Conservation (phyloP, 2,113 vertebrate genomes). For the Misgurnus mizolepis region DNA sequence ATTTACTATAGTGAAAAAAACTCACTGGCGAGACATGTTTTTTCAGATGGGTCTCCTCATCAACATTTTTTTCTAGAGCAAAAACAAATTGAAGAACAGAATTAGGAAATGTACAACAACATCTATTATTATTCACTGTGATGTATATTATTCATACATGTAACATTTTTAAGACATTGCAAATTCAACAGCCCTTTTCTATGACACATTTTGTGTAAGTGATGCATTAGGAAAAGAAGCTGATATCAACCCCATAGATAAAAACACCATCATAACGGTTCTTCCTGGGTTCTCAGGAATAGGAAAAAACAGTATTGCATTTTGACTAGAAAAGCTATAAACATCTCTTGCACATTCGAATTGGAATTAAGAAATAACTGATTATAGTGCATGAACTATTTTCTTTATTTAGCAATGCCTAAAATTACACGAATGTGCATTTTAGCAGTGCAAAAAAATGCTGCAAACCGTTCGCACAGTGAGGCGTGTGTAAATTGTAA, state of each 20-base stretch:
- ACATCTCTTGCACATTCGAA: too few species aligned
- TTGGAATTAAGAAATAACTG: neutral
- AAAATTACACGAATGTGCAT: neutral
- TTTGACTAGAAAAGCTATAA: neutral
- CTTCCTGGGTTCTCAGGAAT: too few species aligned
- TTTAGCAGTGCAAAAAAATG: neutral
- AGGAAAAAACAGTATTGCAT: neutral
- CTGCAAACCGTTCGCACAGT: neutral
- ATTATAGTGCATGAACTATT: neutral
- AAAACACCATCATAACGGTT: too few species aligned
- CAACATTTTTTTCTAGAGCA: constrained; percentile 28
- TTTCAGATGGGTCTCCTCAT: neutral
- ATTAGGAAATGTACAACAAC: neutral
- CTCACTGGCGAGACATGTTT: constrained; percentile 47
- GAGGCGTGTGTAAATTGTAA: neutral
- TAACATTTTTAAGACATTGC: too few species aligned
- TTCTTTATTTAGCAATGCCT: neutral
- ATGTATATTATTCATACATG: too few species aligned
- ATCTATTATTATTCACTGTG: neutral
- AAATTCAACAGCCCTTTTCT: too few species aligned
- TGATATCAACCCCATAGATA: too few species aligned
- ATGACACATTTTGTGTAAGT: too few species aligned
- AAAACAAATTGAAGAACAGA: neutral
- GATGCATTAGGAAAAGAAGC: too few species aligned
- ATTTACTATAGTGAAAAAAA: neutral